Evolutionary conservation across 2,113 vertebrate genomes (phyloP).

Genomic region (Pedetes capensis): DNA sequence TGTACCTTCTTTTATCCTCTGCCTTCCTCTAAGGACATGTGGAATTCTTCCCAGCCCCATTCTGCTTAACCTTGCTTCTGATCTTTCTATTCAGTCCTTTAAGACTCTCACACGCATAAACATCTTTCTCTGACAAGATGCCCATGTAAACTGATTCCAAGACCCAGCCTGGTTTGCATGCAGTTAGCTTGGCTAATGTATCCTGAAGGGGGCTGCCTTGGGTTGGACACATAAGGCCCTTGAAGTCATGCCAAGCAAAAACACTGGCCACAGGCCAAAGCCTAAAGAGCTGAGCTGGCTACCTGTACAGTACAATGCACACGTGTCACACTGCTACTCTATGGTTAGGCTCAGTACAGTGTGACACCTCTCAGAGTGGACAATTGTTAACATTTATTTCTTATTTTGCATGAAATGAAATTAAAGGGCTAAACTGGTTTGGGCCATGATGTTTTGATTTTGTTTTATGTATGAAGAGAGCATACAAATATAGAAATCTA

Average conservation of each 20-base stretch:
- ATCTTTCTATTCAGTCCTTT: slow-evolving; percentile 73
- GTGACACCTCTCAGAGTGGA: neutral
- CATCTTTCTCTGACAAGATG: slow-evolving; percentile 69
- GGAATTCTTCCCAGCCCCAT: slow-evolving; percentile 69
- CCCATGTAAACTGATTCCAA: slow-evolving; percentile 28
- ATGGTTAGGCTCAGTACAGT: neutral
- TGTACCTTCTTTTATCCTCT: slow-evolving; percentile 73
- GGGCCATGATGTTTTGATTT: neutral
- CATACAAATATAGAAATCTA: neutral
- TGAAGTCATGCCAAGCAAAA: slow-evolving; percentile 60
- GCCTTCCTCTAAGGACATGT: slow-evolving; percentile 68
- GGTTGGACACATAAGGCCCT: slow-evolving; percentile 50
- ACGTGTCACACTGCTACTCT: neutral
- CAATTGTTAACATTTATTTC: slow-evolving; percentile 40
- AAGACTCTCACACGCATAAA: slow-evolving; percentile 70
- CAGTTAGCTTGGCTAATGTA: slow-evolving; percentile 44
- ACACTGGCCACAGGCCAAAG: neutral
- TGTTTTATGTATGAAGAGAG: neutral
- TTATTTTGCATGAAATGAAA: slow-evolving; percentile 44
- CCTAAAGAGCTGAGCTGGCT: slow-evolving; percentile 58
- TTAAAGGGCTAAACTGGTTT: neutral
- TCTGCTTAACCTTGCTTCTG: slow-evolving; percentile 68
- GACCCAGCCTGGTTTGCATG: slow-evolving; percentile 40
- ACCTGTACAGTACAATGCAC: slow-evolving; percentile 19
- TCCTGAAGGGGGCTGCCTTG: slow-evolving; percentile 67